Percentiles rank a stretch among this genome's conserved stretches.
Conservation (phyloP, 1,140 invertebrate species). For the Mercenaria mercenaria region DNA sequence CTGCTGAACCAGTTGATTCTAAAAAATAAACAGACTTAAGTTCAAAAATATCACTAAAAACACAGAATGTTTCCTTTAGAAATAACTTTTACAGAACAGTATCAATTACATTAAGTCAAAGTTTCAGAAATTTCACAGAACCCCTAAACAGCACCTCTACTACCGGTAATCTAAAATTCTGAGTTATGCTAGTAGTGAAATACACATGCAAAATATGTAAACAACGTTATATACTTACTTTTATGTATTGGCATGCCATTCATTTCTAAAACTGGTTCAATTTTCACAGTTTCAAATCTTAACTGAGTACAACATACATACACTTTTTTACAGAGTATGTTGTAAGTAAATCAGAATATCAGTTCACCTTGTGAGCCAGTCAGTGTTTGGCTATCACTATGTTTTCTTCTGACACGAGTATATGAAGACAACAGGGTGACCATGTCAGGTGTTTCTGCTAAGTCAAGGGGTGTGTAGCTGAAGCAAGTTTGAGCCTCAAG, state of each 20-base stretch:
- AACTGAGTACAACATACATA: no score
- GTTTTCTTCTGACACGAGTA: not conserved
- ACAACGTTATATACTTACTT: no score
- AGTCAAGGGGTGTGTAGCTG: conserved; percentile 72
- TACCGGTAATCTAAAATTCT: no score
- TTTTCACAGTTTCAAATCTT: no score
- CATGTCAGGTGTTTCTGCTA: conserved; percentile 76
- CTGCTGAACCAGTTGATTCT: not conserved
- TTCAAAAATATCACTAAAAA: not conserved
- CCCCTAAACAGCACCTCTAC: no score
- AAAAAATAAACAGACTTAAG: not conserved
- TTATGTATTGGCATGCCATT: no score
- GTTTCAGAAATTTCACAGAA: no score
- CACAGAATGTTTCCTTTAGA: not conserved
- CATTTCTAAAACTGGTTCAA: no score
- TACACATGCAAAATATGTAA: no score
- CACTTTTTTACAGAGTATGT: no score
- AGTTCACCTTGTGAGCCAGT: conserved; percentile 64
- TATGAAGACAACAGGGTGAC: conserved; percentile 64
- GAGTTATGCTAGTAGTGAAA: no score
- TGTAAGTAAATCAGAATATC: not conserved
- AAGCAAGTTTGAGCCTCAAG: conserved; percentile 35
- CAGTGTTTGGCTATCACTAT: conserved; percentile 3
- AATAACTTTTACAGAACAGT: not conserved
- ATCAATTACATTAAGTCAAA: not conserved